Percentiles rank a stretch among this genome's conserved stretches.
phyloP scores from a whole-genome alignment of 1,140 invertebrate species.

The Drosophila mojavensis region DNA sequence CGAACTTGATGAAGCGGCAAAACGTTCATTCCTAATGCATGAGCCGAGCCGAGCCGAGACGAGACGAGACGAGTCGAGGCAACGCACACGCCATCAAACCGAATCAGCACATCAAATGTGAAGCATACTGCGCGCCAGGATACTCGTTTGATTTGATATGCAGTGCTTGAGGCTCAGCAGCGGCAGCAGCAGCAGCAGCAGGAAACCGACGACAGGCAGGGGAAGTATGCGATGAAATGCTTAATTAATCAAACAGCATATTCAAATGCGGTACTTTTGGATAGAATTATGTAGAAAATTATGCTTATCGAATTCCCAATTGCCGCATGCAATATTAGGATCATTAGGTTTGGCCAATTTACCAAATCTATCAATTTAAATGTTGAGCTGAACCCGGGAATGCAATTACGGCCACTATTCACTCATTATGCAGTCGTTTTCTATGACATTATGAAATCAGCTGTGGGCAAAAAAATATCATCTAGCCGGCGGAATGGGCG shows the following conservation, averaged over 20 bases:
- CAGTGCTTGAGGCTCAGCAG: background rate
- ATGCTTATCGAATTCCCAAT: background rate
- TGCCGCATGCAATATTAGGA: background rate
- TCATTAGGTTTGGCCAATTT: too few relatives aligned
- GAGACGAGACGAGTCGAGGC: slow-evolving; percentile 8
- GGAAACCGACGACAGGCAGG: too few relatives aligned
- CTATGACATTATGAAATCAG: slow-evolving; percentile 37
- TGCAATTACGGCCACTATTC: too few relatives aligned
- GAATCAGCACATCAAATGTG: slow-evolving; percentile 12
- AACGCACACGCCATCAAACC: background rate
- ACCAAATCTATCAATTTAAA: too few relatives aligned
- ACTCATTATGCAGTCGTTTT: background rate
- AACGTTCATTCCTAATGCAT: slow-evolving; percentile 43
- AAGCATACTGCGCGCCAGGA: background rate
- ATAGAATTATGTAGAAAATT: background rate
- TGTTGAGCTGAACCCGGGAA: too few relatives aligned
- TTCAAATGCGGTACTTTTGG: background rate
- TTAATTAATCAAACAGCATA: slow-evolving; percentile 1
- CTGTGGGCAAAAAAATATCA: slow-evolving; percentile 12
- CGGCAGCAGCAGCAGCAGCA: too few relatives aligned
- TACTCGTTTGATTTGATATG: slow-evolving; percentile 10
- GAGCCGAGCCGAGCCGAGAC: slow-evolving; percentile 15
- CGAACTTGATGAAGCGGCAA: slow-evolving; percentile 29
- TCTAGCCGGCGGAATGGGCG: background rate
- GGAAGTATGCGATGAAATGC: background rate